These are phyloP conservation scores for Meiosimyza platycephala DNA, from an alignment of 2,888 invertebrate genomes.

Conservation along the genomic window DNA sequence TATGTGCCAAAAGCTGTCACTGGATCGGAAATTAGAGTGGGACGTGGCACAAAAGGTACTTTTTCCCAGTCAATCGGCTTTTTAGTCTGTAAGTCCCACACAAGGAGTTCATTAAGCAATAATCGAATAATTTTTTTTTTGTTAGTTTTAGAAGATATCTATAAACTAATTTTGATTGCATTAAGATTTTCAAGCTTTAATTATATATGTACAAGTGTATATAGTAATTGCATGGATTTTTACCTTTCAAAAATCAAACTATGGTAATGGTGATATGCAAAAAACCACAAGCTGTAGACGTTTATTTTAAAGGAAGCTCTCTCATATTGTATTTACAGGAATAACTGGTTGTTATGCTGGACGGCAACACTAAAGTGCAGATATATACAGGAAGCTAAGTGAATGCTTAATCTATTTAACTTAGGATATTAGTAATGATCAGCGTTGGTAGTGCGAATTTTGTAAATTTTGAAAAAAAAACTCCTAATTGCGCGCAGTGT, in stretches of 20 bases:
- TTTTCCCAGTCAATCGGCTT: slow-evolving; percentile 87
- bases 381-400: slow-evolving; percentile 21
- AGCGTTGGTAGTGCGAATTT: slow-evolving; percentile 3
- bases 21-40: slow-evolving; percentile 85
- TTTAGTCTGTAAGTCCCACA: slow-evolving; percentile 64
- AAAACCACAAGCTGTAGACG: slow-evolving; percentile 8
- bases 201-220: background rate
- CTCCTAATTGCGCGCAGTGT: slow-evolving; percentile 49
- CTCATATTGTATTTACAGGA: slow-evolving; percentile 13
- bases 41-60: slow-evolving; percentile 87
- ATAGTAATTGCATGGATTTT: background rate
- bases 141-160: slow-evolving; percentile 1
- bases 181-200: slow-evolving; percentile 14
- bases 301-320: slow-evolving; percentile 4
- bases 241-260: slow-evolving; percentile 10
- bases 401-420: slow-evolving; percentile 3
- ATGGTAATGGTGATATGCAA: slow-evolving; percentile 2
- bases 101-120: slow-evolving; percentile 36
- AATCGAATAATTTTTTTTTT: slow-evolving; percentile 31
- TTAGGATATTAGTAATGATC: background rate
- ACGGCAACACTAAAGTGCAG: background rate
- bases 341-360: background rate
- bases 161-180: slow-evolving; percentile 14
- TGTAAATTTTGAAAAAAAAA: background rate
- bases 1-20: slow-evolving; percentile 85